These are phyloP conservation scores for Macrosiphum euphorbiae DNA, from an alignment of 2,888 invertebrate genomes.

Conservation along the genomic window DNA sequence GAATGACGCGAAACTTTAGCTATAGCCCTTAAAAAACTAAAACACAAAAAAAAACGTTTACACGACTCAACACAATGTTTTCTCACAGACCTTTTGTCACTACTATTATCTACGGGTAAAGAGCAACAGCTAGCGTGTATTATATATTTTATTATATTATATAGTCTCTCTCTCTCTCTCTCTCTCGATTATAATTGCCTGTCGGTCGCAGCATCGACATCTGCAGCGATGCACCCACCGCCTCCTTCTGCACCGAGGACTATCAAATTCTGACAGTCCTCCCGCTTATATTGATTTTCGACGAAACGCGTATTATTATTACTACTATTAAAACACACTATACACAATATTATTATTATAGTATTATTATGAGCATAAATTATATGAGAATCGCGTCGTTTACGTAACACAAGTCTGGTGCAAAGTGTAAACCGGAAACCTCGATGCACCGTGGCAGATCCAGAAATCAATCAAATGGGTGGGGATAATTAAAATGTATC, in stretches of 20 bases:
- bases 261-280: not conserved
- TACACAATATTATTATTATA: not conserved
- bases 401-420: not conserved
- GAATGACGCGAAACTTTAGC: not conserved
- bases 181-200: not conserved
- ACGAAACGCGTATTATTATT: not conserved
- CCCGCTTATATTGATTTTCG: conserved; percentile 32
- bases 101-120: not conserved
- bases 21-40: not conserved
- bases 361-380: not conserved
- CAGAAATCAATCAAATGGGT: no score
- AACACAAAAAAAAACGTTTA: not conserved
- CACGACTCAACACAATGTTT: not conserved
- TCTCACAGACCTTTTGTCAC: not conserved
- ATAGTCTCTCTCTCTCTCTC: not conserved
- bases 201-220: conserved; percentile 17
- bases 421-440: not conserved
- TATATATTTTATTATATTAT: not conserved
- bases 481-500: no score
- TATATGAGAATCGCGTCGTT: not conserved
- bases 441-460: not conserved
- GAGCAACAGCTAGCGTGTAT: not conserved
- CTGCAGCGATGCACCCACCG: not conserved
- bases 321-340: not conserved
- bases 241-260: not conserved